Conservation (phyloP, 1,140 invertebrate species). For the Sminthurinus signatus region DNA sequence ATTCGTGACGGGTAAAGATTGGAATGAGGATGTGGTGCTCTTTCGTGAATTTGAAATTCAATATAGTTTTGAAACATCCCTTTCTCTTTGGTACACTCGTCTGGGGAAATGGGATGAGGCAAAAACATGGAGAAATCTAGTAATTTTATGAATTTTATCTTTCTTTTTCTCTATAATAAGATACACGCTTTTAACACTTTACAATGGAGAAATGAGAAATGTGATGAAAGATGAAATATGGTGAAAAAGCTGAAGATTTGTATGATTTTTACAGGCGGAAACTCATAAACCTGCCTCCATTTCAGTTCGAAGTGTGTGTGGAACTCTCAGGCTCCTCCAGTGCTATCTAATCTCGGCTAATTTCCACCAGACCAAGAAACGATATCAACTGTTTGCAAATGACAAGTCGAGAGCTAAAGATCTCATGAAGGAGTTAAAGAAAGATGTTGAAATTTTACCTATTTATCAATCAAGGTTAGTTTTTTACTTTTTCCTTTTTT, state of each 20-base stretch:
- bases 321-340: constrained; percentile 31
- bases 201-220: too few relatives aligned
- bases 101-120: constrained; percentile 21
- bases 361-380: constrained; percentile 29
- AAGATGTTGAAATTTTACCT: background rate
- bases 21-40: constrained; percentile 9
- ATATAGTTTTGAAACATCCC: constrained; percentile 24
- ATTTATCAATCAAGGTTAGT: constrained; percentile 19
- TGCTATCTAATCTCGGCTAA: constrained; percentile 31
- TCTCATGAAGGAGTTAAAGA: constrained; percentile 14
- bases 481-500: too few relatives aligned
- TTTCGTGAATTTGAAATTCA: constrained; percentile 23
- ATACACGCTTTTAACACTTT: too few relatives aligned
- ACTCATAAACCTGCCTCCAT: constrained; percentile 11
- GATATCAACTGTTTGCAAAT: constrained; percentile 30
- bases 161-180: too few relatives aligned
- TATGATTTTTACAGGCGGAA: constrained; percentile 13
- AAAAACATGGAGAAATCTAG: background rate
- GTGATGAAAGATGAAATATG: too few relatives aligned
- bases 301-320: constrained; percentile 17
- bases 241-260: too few relatives aligned
- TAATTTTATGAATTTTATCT: too few relatives aligned
- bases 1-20: constrained; percentile 25
- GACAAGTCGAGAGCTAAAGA: constrained; percentile 14
- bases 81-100: constrained; percentile 26